phyloP scores from a whole-genome alignment of 2,888 invertebrate species.

The Mamestra brassicae region DNA sequence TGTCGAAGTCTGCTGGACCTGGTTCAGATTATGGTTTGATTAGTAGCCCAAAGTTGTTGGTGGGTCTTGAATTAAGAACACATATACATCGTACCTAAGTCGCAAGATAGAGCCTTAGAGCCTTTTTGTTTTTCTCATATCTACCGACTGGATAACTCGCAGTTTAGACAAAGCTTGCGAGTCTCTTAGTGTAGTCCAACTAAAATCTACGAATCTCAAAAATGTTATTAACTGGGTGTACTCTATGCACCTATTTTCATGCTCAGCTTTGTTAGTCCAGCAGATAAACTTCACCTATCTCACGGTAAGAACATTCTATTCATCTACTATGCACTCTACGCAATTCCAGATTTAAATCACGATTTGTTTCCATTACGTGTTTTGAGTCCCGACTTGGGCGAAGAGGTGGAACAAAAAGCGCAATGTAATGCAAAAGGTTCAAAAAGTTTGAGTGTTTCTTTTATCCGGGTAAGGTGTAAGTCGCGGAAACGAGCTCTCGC shows the following conservation, averaged over 20 bases:
- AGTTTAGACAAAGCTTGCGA: no score
- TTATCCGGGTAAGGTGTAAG: slow-evolving; percentile 34
- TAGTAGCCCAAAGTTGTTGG: not conserved
- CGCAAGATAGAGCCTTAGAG: not conserved
- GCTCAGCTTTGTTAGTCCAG: slow-evolving; percentile 66
- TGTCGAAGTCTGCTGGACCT: not conserved
- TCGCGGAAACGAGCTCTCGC: slow-evolving; percentile 64
- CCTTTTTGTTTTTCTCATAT: not conserved
- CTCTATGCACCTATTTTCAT: slow-evolving; percentile 55
- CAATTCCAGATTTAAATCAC: slow-evolving; percentile 11
- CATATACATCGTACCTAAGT: not conserved
- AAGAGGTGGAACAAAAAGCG: not conserved
- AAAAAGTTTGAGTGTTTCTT: slow-evolving; percentile 7
- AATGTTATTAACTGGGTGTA: slow-evolving; percentile 45
- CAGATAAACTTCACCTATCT: slow-evolving; percentile 67
- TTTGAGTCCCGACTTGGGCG: not conserved
- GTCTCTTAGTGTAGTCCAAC: not conserved
- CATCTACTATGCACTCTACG: slow-evolving; percentile 26
- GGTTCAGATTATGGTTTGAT: not conserved
- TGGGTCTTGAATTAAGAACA: not conserved
- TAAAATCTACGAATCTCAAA: slow-evolving; percentile 46
- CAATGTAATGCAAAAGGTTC: slow-evolving; percentile 25
- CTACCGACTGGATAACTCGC: not conserved
- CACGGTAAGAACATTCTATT: slow-evolving; percentile 58
- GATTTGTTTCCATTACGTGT: slow-evolving; percentile 35